A percentile compares a stretch with the other conserved stretches of the same genome.
These are phyloP conservation scores for Thunnus albacares DNA, from an alignment of 2,797 vertebrate genomes.

Conservation along the genomic window DNA sequence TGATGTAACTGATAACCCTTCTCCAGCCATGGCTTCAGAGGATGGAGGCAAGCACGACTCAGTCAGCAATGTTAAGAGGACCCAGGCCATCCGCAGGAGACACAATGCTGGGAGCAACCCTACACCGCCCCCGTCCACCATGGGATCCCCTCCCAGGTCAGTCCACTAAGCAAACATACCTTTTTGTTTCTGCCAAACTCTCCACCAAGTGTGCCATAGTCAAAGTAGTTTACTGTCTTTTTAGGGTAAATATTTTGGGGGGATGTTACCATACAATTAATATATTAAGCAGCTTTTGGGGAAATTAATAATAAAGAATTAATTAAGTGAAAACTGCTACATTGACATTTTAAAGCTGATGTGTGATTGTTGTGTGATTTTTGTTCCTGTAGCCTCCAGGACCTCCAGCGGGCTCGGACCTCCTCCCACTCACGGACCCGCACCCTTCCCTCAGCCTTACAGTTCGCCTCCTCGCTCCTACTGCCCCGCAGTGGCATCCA, in stretches of 20 bases:
- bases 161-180: conserved; percentile 24
- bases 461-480: conserved; percentile 92
- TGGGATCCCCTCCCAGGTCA: conserved; percentile 94
- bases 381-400: conserved; percentile 87
- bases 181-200: no score
- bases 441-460: conserved; percentile 91
- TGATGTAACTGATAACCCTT: conserved; percentile 54
- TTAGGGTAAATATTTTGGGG: not conserved
- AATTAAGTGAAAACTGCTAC: not conserved
- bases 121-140: conserved; percentile 92
- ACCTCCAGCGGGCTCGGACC: conserved; percentile 90
- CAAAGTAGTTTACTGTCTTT: not conserved
- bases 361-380: not conserved
- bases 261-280: not conserved
- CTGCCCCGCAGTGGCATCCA: conserved; percentile 91
- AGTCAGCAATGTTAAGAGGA: conserved; percentile 89
- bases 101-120: conserved; percentile 95
- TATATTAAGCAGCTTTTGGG: not conserved
- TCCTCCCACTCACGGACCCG: conserved; percentile 91
- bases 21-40: conserved; percentile 81
- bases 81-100: conserved; percentile 92
- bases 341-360: not conserved
- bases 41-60: conserved; percentile 88
- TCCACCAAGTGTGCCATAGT: no score
- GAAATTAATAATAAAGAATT: conserved; percentile 3